Base-by-base conservation (phyloP, 1,140 invertebrate species). In the Neodiprion virginianus region DNA sequence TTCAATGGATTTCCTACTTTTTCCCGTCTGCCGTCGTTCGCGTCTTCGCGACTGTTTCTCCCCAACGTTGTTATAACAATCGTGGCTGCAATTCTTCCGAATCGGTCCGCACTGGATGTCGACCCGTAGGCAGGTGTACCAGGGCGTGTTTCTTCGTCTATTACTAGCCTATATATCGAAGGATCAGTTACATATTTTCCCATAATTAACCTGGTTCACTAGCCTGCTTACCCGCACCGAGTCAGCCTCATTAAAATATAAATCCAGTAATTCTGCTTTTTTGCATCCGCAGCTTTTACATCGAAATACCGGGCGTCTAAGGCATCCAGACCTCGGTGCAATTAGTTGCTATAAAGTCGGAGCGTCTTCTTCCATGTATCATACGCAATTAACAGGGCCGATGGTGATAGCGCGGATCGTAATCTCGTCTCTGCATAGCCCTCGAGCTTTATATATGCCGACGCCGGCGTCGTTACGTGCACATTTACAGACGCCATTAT, bases 201-300 rank as follows among this genome's bases (percentile, higher is more conserved):
- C n/a, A 61, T 61, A 61, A 61, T 61, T 61, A 61, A 61, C 53
- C 53, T 61, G 53, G 53, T 61, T 17, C 53, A 61, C 53, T 61
- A 61, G 53, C 53, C 53, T 61, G 53, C 53, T 61, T 61, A 61
- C 53, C n/a, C 11, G 53, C 53, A 4, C 28, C 28, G 28, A 40
- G 28, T 5, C 5, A 17, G 11, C 53, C 53, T 61, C 53, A 61
- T 61, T 61, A 61, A 61, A 17, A 17, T 61, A 61, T 61, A 17
- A 61, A 61, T 61, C 53, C 53, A 61, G 11, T 61, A 12, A 61
- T 14, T 40, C 28, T 40, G 28, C 28, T 40, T 40, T 40, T 40
- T 40, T 40, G 28, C 28, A 40, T 2, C 28, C 28, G 28, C 5
- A 40, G 28, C 28, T 5, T 2, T 40, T 40, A 5, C 28, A 3